Base-by-base conservation (phyloP, 2,113 vertebrate genomes). In the Hemiprocne comata region DNA sequence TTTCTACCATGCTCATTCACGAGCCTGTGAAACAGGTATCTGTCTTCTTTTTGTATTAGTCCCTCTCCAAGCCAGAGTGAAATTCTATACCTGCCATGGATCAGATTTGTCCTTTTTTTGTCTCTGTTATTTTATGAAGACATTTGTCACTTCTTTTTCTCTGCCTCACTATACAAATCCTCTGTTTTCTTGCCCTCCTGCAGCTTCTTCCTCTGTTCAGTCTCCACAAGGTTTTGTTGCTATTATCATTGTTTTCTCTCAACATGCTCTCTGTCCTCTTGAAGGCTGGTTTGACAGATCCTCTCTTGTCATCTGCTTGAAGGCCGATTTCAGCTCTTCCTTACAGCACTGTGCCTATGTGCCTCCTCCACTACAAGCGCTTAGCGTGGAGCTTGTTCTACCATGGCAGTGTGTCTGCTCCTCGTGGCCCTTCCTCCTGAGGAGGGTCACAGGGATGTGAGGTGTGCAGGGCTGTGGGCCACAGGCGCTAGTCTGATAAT, bases 261-360 rank as follows among this genome's bases (percentile, higher is more conserved):
- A 94, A 77, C 65, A 58, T 51, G 70, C 44, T 95, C 91, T 66
- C 93, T 73, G 65, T 94, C 87, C 81, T 92, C 91, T 89, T 65
- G 73, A 94, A 95, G 86, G 50, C 75, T 94, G 64, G 65, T 86
- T 92, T 96, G 90, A 95, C 88, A 95, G 88, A 92, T 92, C 58
- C 77, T 86, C 51, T 83, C 88, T 40, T 80, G 61, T 92, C 79
- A 87, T 61, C 83, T 93, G 72, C 80, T 69, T 71, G 75, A 94
- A 93, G 75, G 85, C 76, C 87, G 85, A 81, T 86, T 92, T 92
- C 90, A 84, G 69, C 61, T 86, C 54, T 85, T 89, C 67, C 78
- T 85, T 50, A 70, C 40, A 83, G 77, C 66, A 42, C 31, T 2
- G 3, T 76, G 76, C 61, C 61, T 81, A 3, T 48, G 61, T 0